Percentiles rank a stretch among this genome's conserved stretches.
Conservation (phyloP, 2,113 vertebrate species). For the Cepphus grylle region DNA sequence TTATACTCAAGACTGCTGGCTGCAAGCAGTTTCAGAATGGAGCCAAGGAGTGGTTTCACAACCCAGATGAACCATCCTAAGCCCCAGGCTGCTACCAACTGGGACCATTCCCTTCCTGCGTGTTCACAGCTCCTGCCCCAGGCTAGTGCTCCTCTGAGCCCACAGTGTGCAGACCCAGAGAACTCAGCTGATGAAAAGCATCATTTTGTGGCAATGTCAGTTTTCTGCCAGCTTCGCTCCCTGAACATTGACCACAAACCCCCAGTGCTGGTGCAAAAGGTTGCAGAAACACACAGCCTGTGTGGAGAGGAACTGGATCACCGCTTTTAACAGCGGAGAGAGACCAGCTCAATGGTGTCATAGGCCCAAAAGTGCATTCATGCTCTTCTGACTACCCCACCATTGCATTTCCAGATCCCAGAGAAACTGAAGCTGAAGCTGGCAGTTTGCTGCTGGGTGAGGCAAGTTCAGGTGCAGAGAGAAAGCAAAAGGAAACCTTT, state of each 20-base stretch:
- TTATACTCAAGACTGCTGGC: background rate
- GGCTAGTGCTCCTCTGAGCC: background rate
- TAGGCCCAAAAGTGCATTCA: fast-evolving
- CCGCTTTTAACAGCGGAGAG: background rate
- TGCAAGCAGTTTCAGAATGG: background rate
- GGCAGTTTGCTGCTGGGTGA: background rate
- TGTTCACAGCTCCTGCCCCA: fast-evolving
- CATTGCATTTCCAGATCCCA: background rate
- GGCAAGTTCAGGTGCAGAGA: background rate
- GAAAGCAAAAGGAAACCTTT: background rate
- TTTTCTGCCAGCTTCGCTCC: background rate
- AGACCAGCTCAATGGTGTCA: too few species aligned
- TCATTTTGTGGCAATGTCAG: background rate
- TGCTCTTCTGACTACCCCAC: background rate
- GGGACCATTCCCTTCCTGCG: background rate
- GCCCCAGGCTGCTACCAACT: background rate
- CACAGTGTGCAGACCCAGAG: background rate
- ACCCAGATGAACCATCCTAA: background rate
- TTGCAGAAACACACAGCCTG: background rate
- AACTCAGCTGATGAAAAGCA: background rate
- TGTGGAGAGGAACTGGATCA: background rate
- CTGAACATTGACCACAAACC: fast-evolving
- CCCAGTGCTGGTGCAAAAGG: background rate
- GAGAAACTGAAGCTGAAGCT: background rate
- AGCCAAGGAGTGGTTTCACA: background rate